Percentiles rank a stretch among this genome's conserved stretches.
phyloP scores from a whole-genome alignment of 1,140 invertebrate species.

The Lasioglossum baleicum region DNA sequence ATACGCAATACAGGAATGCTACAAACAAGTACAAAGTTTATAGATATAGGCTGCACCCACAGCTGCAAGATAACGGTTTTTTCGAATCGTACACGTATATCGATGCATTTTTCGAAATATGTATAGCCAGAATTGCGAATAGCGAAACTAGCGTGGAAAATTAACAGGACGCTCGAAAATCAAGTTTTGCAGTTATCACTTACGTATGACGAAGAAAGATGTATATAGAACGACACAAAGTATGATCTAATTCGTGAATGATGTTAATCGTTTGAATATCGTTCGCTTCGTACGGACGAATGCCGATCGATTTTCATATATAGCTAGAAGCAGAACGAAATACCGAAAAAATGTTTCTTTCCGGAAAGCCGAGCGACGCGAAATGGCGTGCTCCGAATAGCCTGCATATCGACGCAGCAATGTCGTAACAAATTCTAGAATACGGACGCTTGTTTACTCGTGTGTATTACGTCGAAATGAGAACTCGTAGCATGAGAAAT shows the following conservation, averaged over 20 bases:
- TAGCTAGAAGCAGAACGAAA: background rate
- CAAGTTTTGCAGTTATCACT: background rate
- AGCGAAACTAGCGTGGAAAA: conserved; percentile 25
- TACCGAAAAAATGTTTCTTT: background rate
- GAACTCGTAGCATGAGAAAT: background rate
- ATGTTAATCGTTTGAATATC: background rate
- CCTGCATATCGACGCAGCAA: conserved; percentile 18
- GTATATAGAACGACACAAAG: background rate
- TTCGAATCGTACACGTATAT: background rate
- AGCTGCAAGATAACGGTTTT: background rate
- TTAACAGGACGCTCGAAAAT: conserved; percentile 16
- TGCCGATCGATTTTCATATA: background rate
- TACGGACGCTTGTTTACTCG: background rate
- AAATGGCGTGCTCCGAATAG: conserved; percentile 21
- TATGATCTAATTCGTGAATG: background rate
- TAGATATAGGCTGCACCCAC: background rate
- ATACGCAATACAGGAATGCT: background rate
- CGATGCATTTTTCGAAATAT: background rate
- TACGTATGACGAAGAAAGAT: background rate
- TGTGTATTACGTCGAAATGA: background rate
- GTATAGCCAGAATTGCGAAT: background rate
- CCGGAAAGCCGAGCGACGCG: background rate
- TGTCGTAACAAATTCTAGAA: background rate
- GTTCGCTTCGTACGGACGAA: background rate
- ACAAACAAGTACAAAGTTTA: background rate